These are phyloP conservation scores for Drosophila pachea DNA, from an alignment of 1,140 invertebrate species.

Conservation along the genomic window DNA sequence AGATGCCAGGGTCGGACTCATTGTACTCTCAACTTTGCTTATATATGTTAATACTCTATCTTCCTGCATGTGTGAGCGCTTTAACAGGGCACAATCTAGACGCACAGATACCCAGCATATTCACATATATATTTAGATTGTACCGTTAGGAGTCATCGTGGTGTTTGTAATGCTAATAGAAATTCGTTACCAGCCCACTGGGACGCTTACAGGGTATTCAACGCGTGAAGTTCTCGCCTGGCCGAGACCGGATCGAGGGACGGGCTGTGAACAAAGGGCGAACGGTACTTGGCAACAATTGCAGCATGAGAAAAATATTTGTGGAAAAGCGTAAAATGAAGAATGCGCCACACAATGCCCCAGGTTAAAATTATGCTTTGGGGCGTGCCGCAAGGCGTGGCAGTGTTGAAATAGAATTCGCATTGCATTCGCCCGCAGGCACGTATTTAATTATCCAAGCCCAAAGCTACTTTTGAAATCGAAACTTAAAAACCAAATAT, in stretches of 20 bases:
- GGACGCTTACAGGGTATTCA: neutral
- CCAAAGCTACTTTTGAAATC: neutral
- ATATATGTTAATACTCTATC: conserved; percentile 36
- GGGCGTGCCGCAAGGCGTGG: conserved; percentile 11
- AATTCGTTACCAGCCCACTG: neutral
- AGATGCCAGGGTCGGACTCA: conserved; percentile 30
- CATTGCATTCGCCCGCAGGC: neutral
- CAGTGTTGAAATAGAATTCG: neutral
- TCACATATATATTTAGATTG: no score
- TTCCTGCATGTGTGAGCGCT: neutral
- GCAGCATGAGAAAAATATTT: conserved; percentile 69
- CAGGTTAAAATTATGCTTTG: conserved; percentile 63
- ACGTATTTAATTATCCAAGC: conserved; percentile 5
- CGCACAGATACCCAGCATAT: no score
- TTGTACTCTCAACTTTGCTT: conserved; percentile 26
- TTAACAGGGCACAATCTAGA: neutral
- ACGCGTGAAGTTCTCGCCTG: conserved; percentile 7
- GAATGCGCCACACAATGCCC: conserved; percentile 37
- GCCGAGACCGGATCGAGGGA: neutral
- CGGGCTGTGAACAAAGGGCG: conserved; percentile 14
- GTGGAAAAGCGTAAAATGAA: conserved; percentile 53
- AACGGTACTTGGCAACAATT: conserved; percentile 74
- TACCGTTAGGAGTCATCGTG: no score
- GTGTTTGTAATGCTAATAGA: no score
- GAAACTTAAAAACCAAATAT: neutral